Evolutionary conservation across 2,888 invertebrate genomes (phyloP).

Genomic region (Nymphalis urticae): DNA sequence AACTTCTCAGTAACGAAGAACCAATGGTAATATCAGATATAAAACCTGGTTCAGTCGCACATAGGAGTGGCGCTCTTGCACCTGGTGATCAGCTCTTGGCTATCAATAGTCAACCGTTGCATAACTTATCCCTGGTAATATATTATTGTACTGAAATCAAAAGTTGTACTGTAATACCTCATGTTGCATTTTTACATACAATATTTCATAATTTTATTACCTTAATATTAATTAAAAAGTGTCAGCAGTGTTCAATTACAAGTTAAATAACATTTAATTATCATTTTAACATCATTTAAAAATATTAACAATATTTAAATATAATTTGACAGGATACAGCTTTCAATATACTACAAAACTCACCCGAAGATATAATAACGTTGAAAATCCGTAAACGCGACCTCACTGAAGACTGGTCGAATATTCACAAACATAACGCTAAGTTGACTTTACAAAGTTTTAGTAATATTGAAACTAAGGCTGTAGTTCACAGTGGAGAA

Average conservation of each 20-base stretch:
- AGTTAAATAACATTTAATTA: too few relatives aligned
- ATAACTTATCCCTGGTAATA: slow-evolving; percentile 84
- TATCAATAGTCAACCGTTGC: slow-evolving; percentile 91
- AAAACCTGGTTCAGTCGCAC: slow-evolving; percentile 93
- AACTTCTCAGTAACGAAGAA: slow-evolving; percentile 82
- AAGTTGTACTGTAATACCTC: too few relatives aligned
- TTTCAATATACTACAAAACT: slow-evolving; percentile 83
- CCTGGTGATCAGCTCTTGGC: slow-evolving; percentile 93
- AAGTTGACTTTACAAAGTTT: slow-evolving; percentile 72
- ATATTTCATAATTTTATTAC: background rate
- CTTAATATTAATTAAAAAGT: background rate
- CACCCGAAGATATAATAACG: slow-evolving; percentile 82
- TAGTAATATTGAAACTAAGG: slow-evolving; percentile 74
- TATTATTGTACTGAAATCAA: background rate
- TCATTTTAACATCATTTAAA: slow-evolving; percentile 6
- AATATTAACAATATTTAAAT: background rate
- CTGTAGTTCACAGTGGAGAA: slow-evolving; percentile 71
- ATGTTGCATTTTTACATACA: background rate
- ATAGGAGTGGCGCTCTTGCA: slow-evolving; percentile 92
- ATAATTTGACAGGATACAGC: slow-evolving; percentile 71
- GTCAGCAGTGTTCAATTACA: background rate
- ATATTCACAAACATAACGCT: slow-evolving; percentile 66
- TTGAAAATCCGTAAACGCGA: slow-evolving; percentile 75
- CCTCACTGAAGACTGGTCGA: slow-evolving; percentile 71
- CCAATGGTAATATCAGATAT: slow-evolving; percentile 94